A percentile compares a stretch with the other conserved stretches of the same genome.
phyloP scores from a whole-genome alignment of 1,140 invertebrate genomes.

The Heliconius melpomene region DNA sequence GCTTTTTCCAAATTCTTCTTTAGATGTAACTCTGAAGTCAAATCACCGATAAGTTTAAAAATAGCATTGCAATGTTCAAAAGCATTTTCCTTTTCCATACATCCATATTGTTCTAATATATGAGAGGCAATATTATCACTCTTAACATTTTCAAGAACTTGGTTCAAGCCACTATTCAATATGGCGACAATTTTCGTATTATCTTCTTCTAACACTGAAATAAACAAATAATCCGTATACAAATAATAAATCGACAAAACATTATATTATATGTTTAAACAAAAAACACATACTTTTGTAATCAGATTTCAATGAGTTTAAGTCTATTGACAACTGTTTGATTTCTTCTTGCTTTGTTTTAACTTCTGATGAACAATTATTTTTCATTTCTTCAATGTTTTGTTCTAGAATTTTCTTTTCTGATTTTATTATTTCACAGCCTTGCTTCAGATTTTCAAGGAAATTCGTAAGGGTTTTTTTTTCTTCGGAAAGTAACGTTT shows the following conservation, averaged over 20 bases:
- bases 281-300: constrained; percentile 49
- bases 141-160: constrained; percentile 39
- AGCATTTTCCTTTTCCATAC: constrained; percentile 18
- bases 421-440: constrained; percentile 35
- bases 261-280: constrained; percentile 33
- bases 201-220: constrained; percentile 36
- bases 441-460: constrained; percentile 19
- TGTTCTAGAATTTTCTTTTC: constrained; percentile 37
- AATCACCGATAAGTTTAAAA: constrained; percentile 41
- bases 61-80: constrained; percentile 42
- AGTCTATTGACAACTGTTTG: constrained; percentile 35
- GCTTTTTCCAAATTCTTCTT: constrained; percentile 41
- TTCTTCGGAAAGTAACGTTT: constrained; percentile 38
- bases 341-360: constrained; percentile 44
- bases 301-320: constrained; percentile 42
- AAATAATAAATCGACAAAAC: neutral
- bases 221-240: constrained; percentile 18
- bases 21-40: constrained; percentile 39
- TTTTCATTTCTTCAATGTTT: constrained; percentile 36
- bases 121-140: constrained; percentile 36
- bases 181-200: constrained; percentile 27
- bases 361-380: constrained; percentile 26
- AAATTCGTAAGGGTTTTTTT: constrained; percentile 37
- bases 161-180: constrained; percentile 41
- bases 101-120: constrained; percentile 39